Base-by-base conservation (phyloP, 2,113 vertebrate genomes). In the Bubo bubo region DNA sequence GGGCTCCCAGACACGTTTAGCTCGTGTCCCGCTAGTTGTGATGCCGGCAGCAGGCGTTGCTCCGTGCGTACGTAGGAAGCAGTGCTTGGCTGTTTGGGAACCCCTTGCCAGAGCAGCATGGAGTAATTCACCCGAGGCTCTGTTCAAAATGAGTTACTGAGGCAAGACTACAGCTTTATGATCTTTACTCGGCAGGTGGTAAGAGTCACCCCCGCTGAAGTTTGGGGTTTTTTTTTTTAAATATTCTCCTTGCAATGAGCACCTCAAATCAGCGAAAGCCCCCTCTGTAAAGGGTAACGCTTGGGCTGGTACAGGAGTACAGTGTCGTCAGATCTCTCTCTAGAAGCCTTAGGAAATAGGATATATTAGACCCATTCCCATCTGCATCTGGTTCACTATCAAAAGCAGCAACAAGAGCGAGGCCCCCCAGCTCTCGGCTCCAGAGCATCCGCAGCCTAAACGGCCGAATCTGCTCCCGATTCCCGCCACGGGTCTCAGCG, bases 401-500 rank as follows among this genome's bases (percentile, higher is more conserved):
- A 74, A 88, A 88, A 81, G 72, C 86, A 93, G 62, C 58, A 79
- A 22, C 24, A 43, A 28, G 41, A n/a, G 5, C 3, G 32, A 56
- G 86, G 92, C 43, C 43, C 43, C 37, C 74, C 53, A 47, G 49
- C 52, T 68, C 63, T 84, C 8, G 0, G 49, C 30, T 68, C 60
- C 79, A 59, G 59, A 86, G 55, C 2, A 2, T 66, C 47, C 68
- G 84, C 43, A 39, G n/a, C 52, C 53, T 52, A 24, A 58, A 32
- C 0, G 1, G n/a, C 34, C 6, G 2, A 49, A 22, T 67, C 59
- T 49, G 63, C 68, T 86, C 60, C 79, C 0, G 0, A 2, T 60
- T 84, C 6, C 1, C 5, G 2, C 12, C 13, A 2, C 0, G 1
- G 79, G 45, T 72, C 85, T 71, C 9, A 3, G 58, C 18, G 79